phyloP scores from a whole-genome alignment of 2,888 invertebrate genomes.

The Chrysolina oricalcia region DNA sequence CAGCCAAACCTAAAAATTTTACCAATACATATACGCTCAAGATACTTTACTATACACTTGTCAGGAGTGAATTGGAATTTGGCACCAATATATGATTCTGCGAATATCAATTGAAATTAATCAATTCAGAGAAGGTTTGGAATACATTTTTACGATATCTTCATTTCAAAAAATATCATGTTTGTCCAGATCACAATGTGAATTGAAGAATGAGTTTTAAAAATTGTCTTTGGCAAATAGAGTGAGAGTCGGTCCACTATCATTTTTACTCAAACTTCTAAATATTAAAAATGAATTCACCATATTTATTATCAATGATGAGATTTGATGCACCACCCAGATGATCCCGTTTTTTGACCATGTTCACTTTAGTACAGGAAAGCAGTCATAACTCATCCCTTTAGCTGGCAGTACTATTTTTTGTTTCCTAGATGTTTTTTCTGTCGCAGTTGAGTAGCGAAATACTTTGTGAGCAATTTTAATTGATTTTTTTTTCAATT shows the following conservation, averaged over 20 bases:
- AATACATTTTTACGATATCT: not conserved
- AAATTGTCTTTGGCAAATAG: too few species aligned
- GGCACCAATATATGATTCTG: not conserved
- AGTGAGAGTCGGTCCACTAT: too few species aligned
- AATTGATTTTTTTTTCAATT: too few species aligned
- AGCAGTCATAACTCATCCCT: too few species aligned
- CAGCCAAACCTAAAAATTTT: not conserved
- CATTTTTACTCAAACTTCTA: not conserved
- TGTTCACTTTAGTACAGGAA: too few species aligned
- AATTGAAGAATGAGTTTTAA: not conserved
- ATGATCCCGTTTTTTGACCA: conserved; percentile 1
- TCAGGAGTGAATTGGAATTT: not conserved
- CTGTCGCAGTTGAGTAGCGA: too few species aligned
- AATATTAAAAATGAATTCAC: not conserved
- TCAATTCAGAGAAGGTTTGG: too few species aligned
- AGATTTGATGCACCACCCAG: not conserved
- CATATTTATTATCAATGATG: not conserved
- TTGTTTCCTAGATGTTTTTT: too few species aligned
- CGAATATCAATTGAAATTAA: too few species aligned
- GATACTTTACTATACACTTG: not conserved
- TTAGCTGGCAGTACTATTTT: too few species aligned
- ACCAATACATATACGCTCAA: not conserved
- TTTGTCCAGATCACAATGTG: not conserved
- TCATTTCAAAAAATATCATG: not conserved
- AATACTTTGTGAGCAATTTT: too few species aligned